These are phyloP conservation scores for Corythornis madagascariensis DNA, from an alignment of 2,113 vertebrate species.

Conservation along the genomic window DNA sequence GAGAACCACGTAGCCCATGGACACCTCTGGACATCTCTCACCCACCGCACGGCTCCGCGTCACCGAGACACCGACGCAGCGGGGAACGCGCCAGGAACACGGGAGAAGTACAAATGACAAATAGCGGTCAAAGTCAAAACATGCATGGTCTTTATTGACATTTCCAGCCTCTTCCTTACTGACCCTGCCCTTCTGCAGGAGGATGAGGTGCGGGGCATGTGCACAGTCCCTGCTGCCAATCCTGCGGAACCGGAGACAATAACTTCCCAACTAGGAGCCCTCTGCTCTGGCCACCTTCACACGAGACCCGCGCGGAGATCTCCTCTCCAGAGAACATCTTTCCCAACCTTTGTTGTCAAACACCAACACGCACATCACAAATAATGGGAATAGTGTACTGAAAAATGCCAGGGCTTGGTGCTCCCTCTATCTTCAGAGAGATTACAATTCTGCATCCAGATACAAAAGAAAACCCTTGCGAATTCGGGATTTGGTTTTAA, in stretches of 20 bases:
- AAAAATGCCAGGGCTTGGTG: background rate
- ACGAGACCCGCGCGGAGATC: background rate
- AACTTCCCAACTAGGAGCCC: slow-evolving; percentile 2
- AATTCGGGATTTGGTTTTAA: background rate
- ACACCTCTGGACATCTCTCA: too few relatives aligned
- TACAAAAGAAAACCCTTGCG: background rate
- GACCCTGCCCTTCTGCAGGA: background rate
- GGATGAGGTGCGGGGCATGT: background rate
- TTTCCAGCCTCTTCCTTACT: background rate
- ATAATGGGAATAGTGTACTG: background rate
- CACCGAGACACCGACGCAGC: accelerated
- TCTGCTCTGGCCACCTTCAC: background rate
- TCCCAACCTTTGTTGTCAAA: background rate
- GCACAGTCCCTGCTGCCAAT: background rate
- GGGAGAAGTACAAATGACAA: background rate
- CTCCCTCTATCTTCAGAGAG: slow-evolving; percentile 38
- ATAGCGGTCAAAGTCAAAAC: background rate
- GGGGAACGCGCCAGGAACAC: accelerated
- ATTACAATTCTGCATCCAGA: background rate
- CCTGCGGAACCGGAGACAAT: background rate
- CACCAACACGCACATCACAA: background rate
- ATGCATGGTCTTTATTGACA: background rate
- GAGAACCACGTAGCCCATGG: background rate
- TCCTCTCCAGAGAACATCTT: background rate
- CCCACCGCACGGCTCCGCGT: background rate